Conservation (phyloP, 2,113 vertebrate genomes). For the Oenanthe melanoleuca region DNA sequence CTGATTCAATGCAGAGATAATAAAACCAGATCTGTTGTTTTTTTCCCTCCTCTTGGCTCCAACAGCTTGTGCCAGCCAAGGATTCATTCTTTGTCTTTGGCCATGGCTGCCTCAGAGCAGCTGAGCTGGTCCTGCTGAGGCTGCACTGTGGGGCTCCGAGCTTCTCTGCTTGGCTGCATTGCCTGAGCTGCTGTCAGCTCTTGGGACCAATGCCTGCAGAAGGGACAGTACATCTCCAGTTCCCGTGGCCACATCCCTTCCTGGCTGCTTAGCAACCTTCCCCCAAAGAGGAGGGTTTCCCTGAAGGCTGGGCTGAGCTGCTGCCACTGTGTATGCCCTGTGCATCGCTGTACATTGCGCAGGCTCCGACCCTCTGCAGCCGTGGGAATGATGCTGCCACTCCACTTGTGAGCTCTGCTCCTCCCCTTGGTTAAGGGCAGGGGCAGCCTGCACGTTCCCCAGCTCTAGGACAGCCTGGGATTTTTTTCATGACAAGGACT, state of each 20-base stretch:
- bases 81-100: neutral
- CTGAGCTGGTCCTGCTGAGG: neutral
- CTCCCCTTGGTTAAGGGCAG: neutral
- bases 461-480: neutral
- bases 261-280: conserved; percentile 80
- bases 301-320: conserved; percentile 70
- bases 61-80: neutral
- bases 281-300: conserved; percentile 58
- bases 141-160: accelerated
- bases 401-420: neutral
- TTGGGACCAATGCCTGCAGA: conserved; percentile 38
- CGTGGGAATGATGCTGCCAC: neutral
- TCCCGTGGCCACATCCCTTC: conserved; percentile 57
- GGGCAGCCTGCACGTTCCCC: neutral
- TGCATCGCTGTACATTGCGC: neutral
- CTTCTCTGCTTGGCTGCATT: neutral
- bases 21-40: neutral
- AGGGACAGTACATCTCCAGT: conserved; percentile 47
- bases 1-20: neutral
- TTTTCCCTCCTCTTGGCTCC: neutral
- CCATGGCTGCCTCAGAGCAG: neutral
- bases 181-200: conserved; percentile 14
- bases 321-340: neutral
- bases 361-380: neutral
- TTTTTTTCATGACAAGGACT: neutral